Conservation (phyloP, 2,113 vertebrate genomes). For the Scomber scombrus region DNA sequence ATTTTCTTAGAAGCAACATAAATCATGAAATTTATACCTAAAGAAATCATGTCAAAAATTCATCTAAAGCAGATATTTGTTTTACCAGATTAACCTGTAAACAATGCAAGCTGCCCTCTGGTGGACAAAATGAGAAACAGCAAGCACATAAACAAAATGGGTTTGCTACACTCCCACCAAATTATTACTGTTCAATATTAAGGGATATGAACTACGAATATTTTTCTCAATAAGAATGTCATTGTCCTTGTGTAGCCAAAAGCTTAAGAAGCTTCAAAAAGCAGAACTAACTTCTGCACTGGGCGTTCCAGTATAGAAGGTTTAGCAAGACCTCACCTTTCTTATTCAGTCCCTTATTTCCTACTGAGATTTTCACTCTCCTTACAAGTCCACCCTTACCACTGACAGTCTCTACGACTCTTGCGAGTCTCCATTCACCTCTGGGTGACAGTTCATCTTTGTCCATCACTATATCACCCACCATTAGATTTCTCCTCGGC, state of each 20-base stretch:
- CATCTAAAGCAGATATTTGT: too few species aligned
- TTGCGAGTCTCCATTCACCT: slow-evolving; percentile 10
- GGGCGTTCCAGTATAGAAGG: background rate
- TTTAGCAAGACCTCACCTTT: background rate
- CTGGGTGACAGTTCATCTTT: background rate
- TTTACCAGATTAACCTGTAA: too few species aligned
- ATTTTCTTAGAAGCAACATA: too few species aligned
- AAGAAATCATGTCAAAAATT: too few species aligned
- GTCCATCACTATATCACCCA: slow-evolving; percentile 9
- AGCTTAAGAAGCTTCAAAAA: background rate
- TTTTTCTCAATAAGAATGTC: too few species aligned
- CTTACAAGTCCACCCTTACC: slow-evolving; percentile 11
- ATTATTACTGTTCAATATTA: too few species aligned
- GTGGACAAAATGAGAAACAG: too few species aligned
- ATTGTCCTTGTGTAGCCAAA: background rate
- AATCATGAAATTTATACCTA: too few species aligned
- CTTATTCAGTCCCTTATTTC: background rate
- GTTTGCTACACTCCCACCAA: too few species aligned
- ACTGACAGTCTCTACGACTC: background rate
- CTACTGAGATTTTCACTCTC: background rate
- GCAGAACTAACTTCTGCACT: slow-evolving; percentile 3
- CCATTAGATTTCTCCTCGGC: background rate
- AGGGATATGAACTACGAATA: too few species aligned
- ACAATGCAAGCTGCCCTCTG: too few species aligned
- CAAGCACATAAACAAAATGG: background rate